Percentiles rank a stretch among this genome's conserved stretches.
These are phyloP conservation scores for Salvelinus alpinus DNA, from an alignment of 2,113 vertebrate genomes.

Conservation along the genomic window DNA sequence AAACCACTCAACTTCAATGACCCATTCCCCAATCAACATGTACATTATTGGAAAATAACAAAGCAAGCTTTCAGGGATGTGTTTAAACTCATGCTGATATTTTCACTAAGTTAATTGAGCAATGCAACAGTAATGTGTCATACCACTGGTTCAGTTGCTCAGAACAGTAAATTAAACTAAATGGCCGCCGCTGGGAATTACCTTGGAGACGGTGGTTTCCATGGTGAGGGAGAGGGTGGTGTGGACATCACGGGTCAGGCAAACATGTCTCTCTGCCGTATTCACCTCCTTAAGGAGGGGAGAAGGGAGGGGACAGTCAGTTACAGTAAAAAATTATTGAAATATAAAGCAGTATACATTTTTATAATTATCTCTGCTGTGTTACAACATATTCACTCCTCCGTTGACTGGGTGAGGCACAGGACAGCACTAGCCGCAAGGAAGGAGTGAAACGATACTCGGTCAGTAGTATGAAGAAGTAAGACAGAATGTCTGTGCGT, in stretches of 20 bases:
- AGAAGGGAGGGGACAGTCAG: not conserved
- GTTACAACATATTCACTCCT: not conserved
- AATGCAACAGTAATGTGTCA: not conserved
- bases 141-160: not conserved
- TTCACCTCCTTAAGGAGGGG: constrained; percentile 78
- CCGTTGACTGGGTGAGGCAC: no score
- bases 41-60: not conserved
- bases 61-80: no score
- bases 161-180: not conserved
- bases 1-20: not conserved
- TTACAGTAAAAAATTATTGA: no score
- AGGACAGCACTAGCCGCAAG: no score
- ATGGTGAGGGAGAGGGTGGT: constrained; percentile 82
- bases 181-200: constrained; percentile 52
- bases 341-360: no score
- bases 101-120: not conserved
- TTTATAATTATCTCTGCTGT: no score
- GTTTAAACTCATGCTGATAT: not conserved
- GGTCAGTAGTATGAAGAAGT: no score
- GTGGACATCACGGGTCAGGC: constrained; percentile 87
- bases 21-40: not conserved
- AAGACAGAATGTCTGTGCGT: no score
- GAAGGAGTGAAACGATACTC: no score
- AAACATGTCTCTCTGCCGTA: constrained; percentile 83
- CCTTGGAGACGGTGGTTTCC: constrained; percentile 87